These are phyloP conservation scores for Cranoglanis bouderius DNA, from an alignment of 2,113 vertebrate species.

Conservation along the genomic window DNA sequence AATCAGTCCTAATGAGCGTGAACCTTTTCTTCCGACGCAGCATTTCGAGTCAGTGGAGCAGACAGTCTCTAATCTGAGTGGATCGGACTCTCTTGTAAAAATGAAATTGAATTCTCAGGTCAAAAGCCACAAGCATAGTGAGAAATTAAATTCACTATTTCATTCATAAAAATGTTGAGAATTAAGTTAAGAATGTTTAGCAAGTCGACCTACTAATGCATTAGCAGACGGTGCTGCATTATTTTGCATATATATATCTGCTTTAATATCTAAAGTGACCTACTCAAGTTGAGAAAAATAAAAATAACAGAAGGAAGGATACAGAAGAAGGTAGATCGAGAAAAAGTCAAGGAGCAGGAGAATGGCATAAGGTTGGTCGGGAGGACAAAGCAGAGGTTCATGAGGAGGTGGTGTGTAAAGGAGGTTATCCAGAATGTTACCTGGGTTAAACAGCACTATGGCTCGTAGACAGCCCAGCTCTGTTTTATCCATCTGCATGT, in stretches of 20 bases:
- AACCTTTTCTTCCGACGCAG: background rate
- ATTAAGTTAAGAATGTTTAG: background rate
- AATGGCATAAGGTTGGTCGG: background rate
- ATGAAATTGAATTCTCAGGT: no score
- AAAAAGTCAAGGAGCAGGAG: background rate
- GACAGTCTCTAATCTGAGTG: background rate
- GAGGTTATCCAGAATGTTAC: slow-evolving; percentile 62
- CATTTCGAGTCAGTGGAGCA: background rate
- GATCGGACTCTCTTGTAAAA: background rate
- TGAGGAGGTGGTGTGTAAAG: no score
- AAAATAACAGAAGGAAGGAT: background rate
- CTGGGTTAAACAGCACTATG: slow-evolving; percentile 97
- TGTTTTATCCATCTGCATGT: slow-evolving; percentile 99
- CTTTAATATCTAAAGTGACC: background rate
- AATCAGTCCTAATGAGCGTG: background rate
- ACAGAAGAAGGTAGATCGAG: background rate
- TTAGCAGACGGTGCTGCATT: background rate
- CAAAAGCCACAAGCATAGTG: no score
- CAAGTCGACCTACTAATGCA: background rate
- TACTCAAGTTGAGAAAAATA: background rate
- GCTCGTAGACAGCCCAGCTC: slow-evolving; percentile 96
- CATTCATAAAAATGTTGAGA: background rate
- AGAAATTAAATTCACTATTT: no score
- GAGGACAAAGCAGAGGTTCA: background rate
- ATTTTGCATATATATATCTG: background rate